Evolutionary conservation across 2,113 vertebrate genomes (phyloP).

Genomic region (Vidua macroura): DNA sequence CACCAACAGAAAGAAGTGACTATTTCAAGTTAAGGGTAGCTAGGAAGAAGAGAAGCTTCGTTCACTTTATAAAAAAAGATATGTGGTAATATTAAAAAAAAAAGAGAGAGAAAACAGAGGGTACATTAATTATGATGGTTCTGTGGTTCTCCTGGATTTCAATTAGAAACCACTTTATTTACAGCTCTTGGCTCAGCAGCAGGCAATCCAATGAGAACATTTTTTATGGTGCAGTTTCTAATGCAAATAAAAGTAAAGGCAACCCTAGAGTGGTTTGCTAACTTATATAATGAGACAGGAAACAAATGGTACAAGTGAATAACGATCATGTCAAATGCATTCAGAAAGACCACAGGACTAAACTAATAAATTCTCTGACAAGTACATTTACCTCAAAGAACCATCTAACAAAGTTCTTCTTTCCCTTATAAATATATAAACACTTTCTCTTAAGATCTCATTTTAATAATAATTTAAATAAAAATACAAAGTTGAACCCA

Average conservation of each 20-base stretch:
- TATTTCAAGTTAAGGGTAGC: not conserved
- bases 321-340: not conserved
- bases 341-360: not conserved
- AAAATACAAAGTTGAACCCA: not conserved
- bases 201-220: not conserved
- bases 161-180: constrained; percentile 49
- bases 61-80: not conserved
- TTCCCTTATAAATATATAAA: not conserved
- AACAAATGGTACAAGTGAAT: constrained; percentile 3
- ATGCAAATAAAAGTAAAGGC: constrained; percentile 44
- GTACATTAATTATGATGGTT: not conserved
- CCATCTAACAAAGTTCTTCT: not conserved
- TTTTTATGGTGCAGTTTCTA: constrained; percentile 19
- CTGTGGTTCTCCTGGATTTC: constrained; percentile 20
- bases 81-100: not conserved
- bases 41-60: not conserved
- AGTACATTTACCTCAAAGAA: not conserved
- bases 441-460: not conserved
- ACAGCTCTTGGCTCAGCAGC: constrained; percentile 2
- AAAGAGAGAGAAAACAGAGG: not conserved
- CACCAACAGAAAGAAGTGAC: not conserved
- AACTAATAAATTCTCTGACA: not conserved
- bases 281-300: constrained; percentile 26
- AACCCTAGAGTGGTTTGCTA: constrained; percentile 32
- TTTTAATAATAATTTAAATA: not conserved